Evolutionary conservation across 1,140 invertebrate genomes (phyloP).

Genomic region (Heterodera schachtii): DNA sequence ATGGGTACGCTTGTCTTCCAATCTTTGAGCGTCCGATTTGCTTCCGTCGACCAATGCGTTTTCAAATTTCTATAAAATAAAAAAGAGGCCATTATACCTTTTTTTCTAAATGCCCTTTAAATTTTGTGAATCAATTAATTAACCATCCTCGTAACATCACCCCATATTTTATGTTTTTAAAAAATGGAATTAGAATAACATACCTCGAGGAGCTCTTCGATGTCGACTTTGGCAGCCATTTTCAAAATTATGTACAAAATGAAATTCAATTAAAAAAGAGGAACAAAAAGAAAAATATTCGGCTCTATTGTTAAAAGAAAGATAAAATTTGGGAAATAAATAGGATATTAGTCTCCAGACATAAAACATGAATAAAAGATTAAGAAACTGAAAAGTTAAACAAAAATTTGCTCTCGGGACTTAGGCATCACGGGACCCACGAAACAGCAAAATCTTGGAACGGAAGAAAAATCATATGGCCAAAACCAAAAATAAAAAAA

Average conservation of each 20-base stretch:
- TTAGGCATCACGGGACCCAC: no score
- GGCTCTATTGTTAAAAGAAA: no score
- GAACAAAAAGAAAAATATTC: background rate
- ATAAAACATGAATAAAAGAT: no score
- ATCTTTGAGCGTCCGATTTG: conserved; percentile 7
- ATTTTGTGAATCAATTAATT: background rate
- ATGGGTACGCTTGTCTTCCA: background rate
- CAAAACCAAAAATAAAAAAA: no score
- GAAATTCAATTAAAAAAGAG: background rate
- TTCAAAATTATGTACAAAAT: background rate
- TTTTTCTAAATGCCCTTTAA: no score
- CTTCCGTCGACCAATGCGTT: background rate
- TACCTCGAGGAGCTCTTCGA: background rate
- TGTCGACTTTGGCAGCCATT: background rate
- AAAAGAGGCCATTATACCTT: background rate
- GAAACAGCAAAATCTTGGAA: no score
- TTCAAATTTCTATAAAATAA: background rate
- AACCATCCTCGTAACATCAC: background rate
- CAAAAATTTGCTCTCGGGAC: no score
- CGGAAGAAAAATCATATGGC: no score
- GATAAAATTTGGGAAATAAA: no score
- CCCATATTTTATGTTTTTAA: no score
- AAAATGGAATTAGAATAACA: background rate
- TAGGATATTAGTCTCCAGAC: no score
- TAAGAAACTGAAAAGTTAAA: no score